Percentiles rank a stretch among this genome's conserved stretches.
Evolutionary conservation across 2,888 invertebrate species (phyloP).

Genomic region (Drosophila quinaria): DNA sequence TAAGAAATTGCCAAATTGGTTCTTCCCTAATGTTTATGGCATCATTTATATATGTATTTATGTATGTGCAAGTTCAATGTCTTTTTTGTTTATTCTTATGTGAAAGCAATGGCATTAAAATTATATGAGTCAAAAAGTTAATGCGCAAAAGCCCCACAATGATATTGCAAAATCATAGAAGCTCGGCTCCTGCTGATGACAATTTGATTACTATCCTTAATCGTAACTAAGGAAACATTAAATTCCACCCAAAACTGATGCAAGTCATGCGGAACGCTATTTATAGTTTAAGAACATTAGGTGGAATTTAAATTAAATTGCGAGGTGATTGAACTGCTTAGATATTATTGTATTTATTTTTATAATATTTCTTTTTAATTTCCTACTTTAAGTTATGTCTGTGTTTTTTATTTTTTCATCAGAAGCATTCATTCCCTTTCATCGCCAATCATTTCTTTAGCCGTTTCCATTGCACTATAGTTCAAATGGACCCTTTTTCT

Average conservation of each 20-base stretch:
- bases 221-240: not conserved
- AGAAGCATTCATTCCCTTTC: not conserved
- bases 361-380: not conserved
- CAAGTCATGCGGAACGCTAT: conserved; percentile 1
- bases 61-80: conserved; percentile 18
- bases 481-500: too few species aligned
- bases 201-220: conserved; percentile 26
- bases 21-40: conserved; percentile 72
- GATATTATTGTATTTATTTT: not conserved
- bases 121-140: conserved; percentile 32
- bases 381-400: too few species aligned
- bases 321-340: not conserved
- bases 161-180: conserved; percentile 28
- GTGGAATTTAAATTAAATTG: not conserved
- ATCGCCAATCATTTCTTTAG: not conserved
- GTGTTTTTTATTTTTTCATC: too few species aligned
- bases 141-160: conserved; percentile 29
- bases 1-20: conserved; percentile 72
- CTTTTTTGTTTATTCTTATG: conserved; percentile 21
- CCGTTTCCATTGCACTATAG: too few species aligned
- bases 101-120: conserved; percentile 20
- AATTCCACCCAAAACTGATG: not conserved
- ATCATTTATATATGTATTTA: conserved; percentile 41
- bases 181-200: conserved; percentile 10
- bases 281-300: not conserved